Evolutionary conservation across 64 coral and sea anemone genomes (phyloP).

Genomic region (Montipora sp.): DNA sequence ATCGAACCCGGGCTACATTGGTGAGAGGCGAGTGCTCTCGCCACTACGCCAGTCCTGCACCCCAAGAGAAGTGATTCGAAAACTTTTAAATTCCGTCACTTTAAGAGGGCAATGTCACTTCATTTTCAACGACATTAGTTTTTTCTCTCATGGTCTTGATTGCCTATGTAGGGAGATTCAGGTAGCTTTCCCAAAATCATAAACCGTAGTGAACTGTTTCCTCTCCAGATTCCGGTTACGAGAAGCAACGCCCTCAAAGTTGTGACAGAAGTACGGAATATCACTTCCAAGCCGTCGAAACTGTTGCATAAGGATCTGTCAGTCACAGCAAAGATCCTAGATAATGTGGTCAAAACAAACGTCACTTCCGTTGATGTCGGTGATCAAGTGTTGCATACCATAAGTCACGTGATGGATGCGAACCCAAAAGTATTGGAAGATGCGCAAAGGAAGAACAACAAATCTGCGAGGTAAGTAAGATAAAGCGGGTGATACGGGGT

Average conservation of each 20-base stretch:
- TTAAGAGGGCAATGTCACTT: too few relatives aligned
- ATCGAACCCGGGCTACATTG: too few relatives aligned
- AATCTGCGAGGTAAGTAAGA: constrained; percentile 73
- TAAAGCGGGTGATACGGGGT: too few relatives aligned
- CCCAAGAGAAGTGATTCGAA: too few relatives aligned
- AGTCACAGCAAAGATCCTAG: constrained; percentile 83
- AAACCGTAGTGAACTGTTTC: neutral
- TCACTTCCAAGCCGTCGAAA: constrained; percentile 72
- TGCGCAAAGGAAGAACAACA: constrained; percentile 80
- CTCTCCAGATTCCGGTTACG: constrained; percentile 78
- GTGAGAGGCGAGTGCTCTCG: too few relatives aligned
- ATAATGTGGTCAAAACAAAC: constrained; percentile 89
- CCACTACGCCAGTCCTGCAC: too few relatives aligned
- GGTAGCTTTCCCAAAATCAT: too few relatives aligned
- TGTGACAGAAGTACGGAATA: constrained; percentile 81
- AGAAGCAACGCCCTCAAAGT: constrained; percentile 76
- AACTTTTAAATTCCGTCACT: too few relatives aligned
- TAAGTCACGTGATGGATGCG: constrained; percentile 89
- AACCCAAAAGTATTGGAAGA: constrained; percentile 56
- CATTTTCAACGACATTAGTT: too few relatives aligned
- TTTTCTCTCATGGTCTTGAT: too few relatives aligned
- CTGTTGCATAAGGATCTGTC: constrained; percentile 72
- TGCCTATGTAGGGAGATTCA: too few relatives aligned
- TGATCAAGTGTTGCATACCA: constrained; percentile 71
- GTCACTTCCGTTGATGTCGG: constrained; percentile 69